These are phyloP conservation scores for Phymanthus crucifer DNA, from an alignment of 92 coral and sea anemone species.

Conservation along the genomic window DNA sequence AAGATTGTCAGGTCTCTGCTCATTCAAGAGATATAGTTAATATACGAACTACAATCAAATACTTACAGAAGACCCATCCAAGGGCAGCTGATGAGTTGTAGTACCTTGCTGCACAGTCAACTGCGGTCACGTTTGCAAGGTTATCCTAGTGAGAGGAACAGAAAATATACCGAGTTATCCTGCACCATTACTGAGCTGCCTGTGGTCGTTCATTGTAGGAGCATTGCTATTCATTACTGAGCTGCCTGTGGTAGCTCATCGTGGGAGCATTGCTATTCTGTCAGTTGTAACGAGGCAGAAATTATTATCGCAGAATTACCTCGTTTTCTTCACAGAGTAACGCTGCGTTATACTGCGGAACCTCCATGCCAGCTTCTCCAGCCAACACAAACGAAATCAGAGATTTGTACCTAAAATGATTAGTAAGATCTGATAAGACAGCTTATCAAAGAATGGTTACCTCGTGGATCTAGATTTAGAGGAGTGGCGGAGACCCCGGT, in stretches of 20 bases:
- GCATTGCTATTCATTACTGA: neutral
- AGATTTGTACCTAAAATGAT: conserved; percentile 62
- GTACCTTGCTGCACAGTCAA: conserved; percentile 88
- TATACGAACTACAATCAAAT: neutral
- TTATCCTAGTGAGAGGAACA: no score
- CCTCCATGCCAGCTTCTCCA: conserved; percentile 95
- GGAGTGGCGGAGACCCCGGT: neutral
- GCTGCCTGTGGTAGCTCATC: no score
- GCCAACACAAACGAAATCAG: conserved; percentile 80
- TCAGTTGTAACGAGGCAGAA: no score
- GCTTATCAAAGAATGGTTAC: neutral
- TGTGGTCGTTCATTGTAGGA: neutral
- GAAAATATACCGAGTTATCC: no score
- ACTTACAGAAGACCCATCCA: conserved; percentile 92
- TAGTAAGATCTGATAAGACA: neutral
- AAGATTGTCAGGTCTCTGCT: no score
- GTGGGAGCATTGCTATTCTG: no score
- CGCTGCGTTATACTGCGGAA: conserved; percentile 95
- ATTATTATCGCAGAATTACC: conserved; percentile 35
- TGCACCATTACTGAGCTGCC: no score
- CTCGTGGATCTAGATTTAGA: neutral
- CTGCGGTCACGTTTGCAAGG: conserved; percentile 42
- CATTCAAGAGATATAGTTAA: neutral
- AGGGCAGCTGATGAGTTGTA: conserved; percentile 88
- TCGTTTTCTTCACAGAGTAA: conserved; percentile 82